phyloP scores from a whole-genome alignment of 2,888 invertebrate genomes.

The Physocephala rufipes region DNA sequence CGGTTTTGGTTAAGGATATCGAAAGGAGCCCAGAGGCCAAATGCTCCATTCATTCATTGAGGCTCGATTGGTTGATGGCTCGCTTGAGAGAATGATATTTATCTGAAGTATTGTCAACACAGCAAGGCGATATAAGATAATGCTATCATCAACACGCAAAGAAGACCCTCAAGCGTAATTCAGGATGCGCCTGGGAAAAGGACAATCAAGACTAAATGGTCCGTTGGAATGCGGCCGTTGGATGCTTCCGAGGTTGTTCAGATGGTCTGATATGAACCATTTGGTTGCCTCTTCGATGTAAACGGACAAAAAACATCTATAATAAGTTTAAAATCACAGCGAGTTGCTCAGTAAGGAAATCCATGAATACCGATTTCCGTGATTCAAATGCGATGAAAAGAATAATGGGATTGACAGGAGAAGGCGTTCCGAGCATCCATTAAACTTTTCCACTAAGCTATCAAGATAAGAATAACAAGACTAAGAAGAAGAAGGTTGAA shows the following conservation, averaged over 20 bases:
- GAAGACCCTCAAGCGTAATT: constrained; percentile 32
- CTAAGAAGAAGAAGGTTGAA: too few relatives aligned
- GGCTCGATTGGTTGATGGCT: constrained; percentile 44
- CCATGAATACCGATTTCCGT: constrained; percentile 52
- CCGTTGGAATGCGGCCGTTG: background rate
- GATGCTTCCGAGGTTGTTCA: too few relatives aligned
- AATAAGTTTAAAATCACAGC: constrained; percentile 48
- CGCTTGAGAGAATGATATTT: constrained; percentile 43
- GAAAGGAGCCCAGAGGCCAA: constrained; percentile 28
- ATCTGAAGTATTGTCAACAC: constrained; percentile 32
- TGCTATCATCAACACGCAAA: constrained; percentile 61
- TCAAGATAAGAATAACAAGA: too few relatives aligned
- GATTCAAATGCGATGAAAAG: background rate
- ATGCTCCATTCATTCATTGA: background rate
- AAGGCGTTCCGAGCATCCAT: too few relatives aligned
- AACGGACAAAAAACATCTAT: constrained; percentile 28
- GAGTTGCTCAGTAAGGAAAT: constrained; percentile 53
- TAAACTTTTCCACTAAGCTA: too few relatives aligned
- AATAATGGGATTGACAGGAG: background rate
- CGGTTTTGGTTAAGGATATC: constrained; percentile 33
- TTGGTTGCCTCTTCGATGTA: constrained; percentile 15
- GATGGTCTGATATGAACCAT: background rate
- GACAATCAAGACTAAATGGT: constrained; percentile 25
- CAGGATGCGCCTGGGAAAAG: constrained; percentile 26
- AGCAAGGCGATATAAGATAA: constrained; percentile 58